Base-by-base conservation (phyloP, 1,140 invertebrate species). In the Papilio xuthus region DNA sequence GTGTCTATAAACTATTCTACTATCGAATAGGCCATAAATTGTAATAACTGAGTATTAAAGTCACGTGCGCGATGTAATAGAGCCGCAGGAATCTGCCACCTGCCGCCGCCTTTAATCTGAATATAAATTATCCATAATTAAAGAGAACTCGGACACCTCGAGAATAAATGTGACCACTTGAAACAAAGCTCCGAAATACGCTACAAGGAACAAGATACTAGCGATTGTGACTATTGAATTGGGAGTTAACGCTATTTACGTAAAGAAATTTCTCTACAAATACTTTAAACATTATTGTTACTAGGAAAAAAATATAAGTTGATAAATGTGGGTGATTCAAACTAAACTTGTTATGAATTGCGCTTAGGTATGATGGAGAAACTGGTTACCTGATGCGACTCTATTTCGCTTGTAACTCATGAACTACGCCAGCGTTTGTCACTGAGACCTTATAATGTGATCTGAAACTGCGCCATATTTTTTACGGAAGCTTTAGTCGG, bases 61-160 rank as follows among this genome's bases (percentile, higher is more conserved):
- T 90, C 90, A 90, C 89, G 86, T 89, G 83, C 85, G 83, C 73
- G 83, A 71, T 84, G 88, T 90, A 87, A 91, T 89, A 88, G 87
- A 82, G 83, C 84, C 80, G 81, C 73, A 82, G 81, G 81, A 82
- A 82, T 76, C 74, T 32, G 87, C 81, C 87, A 85, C 83, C 85
- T 87, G 90, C 90, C 88, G 88, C 81, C 86, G 83, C 81, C 85
- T 86, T 90, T 91, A 93, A 92, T 92, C 92, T 93, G 90, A 93
- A 93, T 93, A 93, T 93, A 93, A 93, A 92, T 93, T 93, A 90
- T 93, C 89, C 88, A 91, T 93, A 93, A 93, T 93, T 93, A 93
- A 93, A 93, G 90, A 90, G 89, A 84, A 89, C 88, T 92, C 89
- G 90, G 92, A 92, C 92, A 92, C 85, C 84, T 82, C 83, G 85